Percentiles rank a stretch among this genome's conserved stretches.
Evolutionary conservation across 1,140 invertebrate genomes (phyloP).

Genomic region (Drosophila miranda): DNA sequence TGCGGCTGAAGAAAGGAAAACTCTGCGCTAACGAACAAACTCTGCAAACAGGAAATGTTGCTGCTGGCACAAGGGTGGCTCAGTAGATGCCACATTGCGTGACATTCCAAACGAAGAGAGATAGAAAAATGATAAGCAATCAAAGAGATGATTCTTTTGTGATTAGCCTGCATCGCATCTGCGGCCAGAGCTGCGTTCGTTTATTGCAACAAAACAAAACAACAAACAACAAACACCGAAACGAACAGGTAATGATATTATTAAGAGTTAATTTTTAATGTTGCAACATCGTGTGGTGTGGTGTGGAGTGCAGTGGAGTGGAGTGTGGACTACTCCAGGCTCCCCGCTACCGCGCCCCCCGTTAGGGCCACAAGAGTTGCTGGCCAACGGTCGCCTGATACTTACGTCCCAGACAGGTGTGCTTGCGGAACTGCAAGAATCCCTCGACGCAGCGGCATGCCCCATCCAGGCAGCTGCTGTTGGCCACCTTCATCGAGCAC

Average conservation of each 20-base stretch:
- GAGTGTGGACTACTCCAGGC: slow-evolving; percentile 4
- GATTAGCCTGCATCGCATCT: slow-evolving; percentile 7
- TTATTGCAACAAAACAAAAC: slow-evolving; percentile 65
- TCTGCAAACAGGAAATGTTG: slow-evolving; percentile 48
- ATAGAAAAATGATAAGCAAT: slow-evolving; percentile 35
- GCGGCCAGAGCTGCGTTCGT: slow-evolving; percentile 27
- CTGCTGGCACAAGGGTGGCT: slow-evolving; percentile 7
- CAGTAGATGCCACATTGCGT: slow-evolving; percentile 20
- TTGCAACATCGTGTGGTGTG: slow-evolving; percentile 12
- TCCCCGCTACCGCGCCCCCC: too few relatives aligned
- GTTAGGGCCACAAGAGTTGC: slow-evolving; percentile 61
- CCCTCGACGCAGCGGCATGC: slow-evolving; percentile 90
- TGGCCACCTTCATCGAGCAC: slow-evolving; percentile 90
- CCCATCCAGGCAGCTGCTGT: slow-evolving; percentile 89
- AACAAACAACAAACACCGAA: slow-evolving; percentile 38
- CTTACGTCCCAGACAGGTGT: slow-evolving; percentile 94
- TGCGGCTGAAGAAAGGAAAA: slow-evolving; percentile 60
- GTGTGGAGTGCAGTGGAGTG: not conserved
- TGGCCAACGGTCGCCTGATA: slow-evolving; percentile 79
- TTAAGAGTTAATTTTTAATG: slow-evolving; percentile 28
- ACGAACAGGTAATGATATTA: slow-evolving; percentile 48
- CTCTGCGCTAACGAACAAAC: slow-evolving; percentile 19
- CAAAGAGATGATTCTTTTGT: slow-evolving; percentile 51
- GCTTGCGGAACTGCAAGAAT: slow-evolving; percentile 91
- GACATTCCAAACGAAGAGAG: slow-evolving; percentile 31